Evolutionary conservation across 2,113 vertebrate genomes (phyloP), one percentile per base, ranked within the genome.

Genomic region (Perca schrenkii): DNA sequence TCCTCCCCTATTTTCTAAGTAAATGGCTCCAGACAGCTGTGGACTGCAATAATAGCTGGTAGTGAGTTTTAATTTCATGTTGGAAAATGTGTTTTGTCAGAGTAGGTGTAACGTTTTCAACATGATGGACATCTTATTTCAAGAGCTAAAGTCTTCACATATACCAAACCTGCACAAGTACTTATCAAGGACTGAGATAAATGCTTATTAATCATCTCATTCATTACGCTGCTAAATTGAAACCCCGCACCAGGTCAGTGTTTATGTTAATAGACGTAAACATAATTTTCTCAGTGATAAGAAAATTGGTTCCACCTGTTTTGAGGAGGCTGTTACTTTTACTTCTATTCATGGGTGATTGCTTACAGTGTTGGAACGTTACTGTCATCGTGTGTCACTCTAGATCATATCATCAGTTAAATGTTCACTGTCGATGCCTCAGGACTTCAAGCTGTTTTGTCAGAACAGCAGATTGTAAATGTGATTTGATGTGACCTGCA

Each of bases 1-100:
- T 53, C 58, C 58, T 68, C 50, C 25, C 61, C 19, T 49, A 5
- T 79, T 53, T 56, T 56, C 1, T 31, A 40, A 72, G 61, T 61
- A 50, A 83, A 81, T 64, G 34, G 6, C 53, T 82, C 15, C 63
- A 82, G 86, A 87, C 78, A 74, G 80, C 78, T 74, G 78, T 67
- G 40, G 43, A 69, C 66, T 17, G 64, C 60, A 63, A 74, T 66
- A 76, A 87, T 36, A 74, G 71, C 63, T 14, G 14, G n/a, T 68
- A 63, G 76, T 36, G 53, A 62, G 47, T 81, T 91, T 79, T 81
- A 89, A 91, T 91, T 86, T 60, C 63, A 89, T 64, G 81, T 65
- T 78, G 68, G 63, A 66, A 74, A 84, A 87, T 79, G 36, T 8
- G 31, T 88, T 88, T 88, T 87, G 67, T 90, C 82, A 84, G 83